Evolutionary conservation across 1,140 invertebrate species (phyloP), one percentile per base, ranked within the genome.

Genomic region (Drosophila seguyi): DNA sequence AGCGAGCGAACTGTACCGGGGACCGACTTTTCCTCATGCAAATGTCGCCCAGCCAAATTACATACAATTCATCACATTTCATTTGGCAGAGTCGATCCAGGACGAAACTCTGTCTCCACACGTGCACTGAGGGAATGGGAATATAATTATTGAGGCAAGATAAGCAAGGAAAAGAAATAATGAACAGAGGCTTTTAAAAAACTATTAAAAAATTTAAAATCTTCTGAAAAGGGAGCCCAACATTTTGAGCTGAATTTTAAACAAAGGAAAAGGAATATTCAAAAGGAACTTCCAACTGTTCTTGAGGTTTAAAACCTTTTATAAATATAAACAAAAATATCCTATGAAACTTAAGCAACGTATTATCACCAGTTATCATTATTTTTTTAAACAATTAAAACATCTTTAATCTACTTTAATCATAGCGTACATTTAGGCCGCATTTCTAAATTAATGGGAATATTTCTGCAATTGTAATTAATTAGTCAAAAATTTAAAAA

Each of bases 1-100:
- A 27, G 31, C 27, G 2, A 55, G 13, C n/a, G 11, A 1, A 27
- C 38, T 29, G 18, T 34, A n/a, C 27, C 18, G 45, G 63, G 69
- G 78, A 78, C 48, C 75, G 75, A 87, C 62, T 86, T 86, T 84
- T 58, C 45, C 72, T 66, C 77, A 90, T 82, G 82, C 87, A 91
- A 87, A 83, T 87, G 74, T 79, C 77, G 86, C 85, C 90, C 85
- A 60, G 68, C 66, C 66, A 91, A 91, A 91, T 91, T 91, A 91
- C 87, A 87, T 81, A 91, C 87, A 91, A 91, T 91, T 91, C 87
- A 91, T 91, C 87, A 91, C 83, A 91, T 91, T 91, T 91, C 81
- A 90, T 90, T 90, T 85, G 81, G 67, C 68, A 50, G 66, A 77
- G 68, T 80, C 77, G 75, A 84, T 58, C 65, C 73, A 60, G 76